phyloP scores from a whole-genome alignment of 2,888 invertebrate species.

The Napeogenes sylphis region DNA sequence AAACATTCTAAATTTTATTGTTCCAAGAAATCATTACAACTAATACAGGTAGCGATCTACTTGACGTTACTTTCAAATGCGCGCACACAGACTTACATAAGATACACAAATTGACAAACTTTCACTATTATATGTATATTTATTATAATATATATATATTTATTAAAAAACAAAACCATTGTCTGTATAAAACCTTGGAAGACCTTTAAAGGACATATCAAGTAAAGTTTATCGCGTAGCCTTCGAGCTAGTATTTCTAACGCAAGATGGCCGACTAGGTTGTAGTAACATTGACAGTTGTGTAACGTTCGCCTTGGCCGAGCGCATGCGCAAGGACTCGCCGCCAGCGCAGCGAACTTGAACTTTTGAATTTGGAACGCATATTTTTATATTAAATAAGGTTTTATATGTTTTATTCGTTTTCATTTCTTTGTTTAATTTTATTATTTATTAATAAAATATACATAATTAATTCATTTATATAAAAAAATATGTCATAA shows the following conservation, averaged over 20 bases:
- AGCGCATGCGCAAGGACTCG: slow-evolving; percentile 59
- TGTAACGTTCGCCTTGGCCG: slow-evolving; percentile 62
- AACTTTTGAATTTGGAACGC: slow-evolving; percentile 32
- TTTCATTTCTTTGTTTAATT: too few species aligned
- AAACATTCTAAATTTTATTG: slow-evolving; percentile 17
- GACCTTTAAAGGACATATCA: too few species aligned
- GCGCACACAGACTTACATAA: background rate
- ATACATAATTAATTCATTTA: background rate
- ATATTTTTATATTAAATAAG: slow-evolving; percentile 1
- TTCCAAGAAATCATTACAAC: slow-evolving; percentile 17
- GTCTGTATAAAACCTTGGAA: too few species aligned
- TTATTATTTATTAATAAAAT: too few species aligned
- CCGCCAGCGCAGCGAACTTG: slow-evolving; percentile 55
- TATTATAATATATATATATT: background rate
- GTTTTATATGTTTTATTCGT: too few species aligned
- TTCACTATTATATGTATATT: background rate
- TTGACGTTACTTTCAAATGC: slow-evolving; percentile 14
- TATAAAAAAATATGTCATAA: background rate
- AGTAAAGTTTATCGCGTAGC: slow-evolving; percentile 12
- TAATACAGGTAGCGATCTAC: slow-evolving; percentile 12
- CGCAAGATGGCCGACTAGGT: slow-evolving; percentile 55
- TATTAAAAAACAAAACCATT: background rate
- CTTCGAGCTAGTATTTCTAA: slow-evolving; percentile 36
- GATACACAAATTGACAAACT: background rate
- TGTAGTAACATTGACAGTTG: slow-evolving; percentile 71